phyloP scores from a whole-genome alignment of 92 coral and sea anemone genomes.

The Heliopora coerulea region DNA sequence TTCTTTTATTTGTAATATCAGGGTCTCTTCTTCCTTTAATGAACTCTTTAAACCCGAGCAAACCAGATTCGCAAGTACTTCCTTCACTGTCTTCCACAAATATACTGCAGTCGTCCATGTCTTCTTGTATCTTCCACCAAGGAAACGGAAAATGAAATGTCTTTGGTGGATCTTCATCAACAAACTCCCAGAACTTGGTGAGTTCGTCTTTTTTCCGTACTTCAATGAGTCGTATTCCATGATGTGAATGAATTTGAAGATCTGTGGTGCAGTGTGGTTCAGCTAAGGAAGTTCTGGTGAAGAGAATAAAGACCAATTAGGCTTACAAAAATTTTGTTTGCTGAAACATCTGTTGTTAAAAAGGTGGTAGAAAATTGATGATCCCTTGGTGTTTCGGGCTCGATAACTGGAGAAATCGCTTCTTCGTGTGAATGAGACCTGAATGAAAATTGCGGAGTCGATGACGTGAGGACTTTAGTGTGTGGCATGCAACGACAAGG shows the following conservation, averaged over 20 bases:
- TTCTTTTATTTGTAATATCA: background rate
- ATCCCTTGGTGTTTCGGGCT: too few species aligned
- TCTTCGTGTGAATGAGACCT: too few species aligned
- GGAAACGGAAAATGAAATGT: constrained; percentile 57
- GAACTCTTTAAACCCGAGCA: constrained; percentile 4
- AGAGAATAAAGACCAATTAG: too few species aligned
- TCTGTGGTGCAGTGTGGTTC: background rate
- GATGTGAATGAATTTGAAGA: constrained; percentile 7
- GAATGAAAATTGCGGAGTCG: too few species aligned
- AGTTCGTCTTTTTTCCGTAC: constrained; percentile 75
- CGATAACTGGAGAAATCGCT: too few species aligned
- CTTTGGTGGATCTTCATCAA: constrained; percentile 58
- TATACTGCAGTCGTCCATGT: constrained; percentile 57
- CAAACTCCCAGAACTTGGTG: constrained; percentile 85
- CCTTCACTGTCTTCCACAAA: constrained; percentile 71
- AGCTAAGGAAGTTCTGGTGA: constrained; percentile 31
- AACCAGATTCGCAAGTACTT: constrained; percentile 57
- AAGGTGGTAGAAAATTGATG: too few species aligned
- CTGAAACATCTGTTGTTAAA: too few species aligned
- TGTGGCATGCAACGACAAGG: too few species aligned
- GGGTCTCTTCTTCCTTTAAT: background rate
- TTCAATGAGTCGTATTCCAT: constrained; percentile 78
- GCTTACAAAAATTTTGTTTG: too few species aligned
- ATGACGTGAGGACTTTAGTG: too few species aligned
- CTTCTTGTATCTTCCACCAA: constrained; percentile 40